Base-by-base conservation (phyloP, 1,140 invertebrate genomes). In the Cyrtorhinus lividipennis region DNA sequence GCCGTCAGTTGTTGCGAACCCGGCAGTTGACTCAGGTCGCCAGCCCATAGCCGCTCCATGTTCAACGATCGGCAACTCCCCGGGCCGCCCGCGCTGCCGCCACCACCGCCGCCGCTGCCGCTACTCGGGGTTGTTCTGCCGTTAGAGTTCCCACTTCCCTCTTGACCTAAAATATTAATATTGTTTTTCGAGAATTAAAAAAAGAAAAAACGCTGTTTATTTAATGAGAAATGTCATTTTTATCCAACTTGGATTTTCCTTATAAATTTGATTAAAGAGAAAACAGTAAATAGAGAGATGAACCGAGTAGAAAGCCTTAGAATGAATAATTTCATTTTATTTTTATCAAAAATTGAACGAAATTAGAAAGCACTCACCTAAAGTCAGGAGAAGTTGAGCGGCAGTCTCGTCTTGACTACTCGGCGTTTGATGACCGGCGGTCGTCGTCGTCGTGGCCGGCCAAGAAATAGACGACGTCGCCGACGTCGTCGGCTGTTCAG, bases 41-140 rank as follows among this genome's bases (percentile, higher is more conserved):
- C 88, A 5, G 87, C 88, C 90, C 91, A 93, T 46, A 93, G 74
- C 62, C 88, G 78, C 72, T 93, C 90, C 90, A 93, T 93, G 70
- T 92, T 92, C 38, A 93, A 77, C 2, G 74, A 81, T 61, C 61
- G 18, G 38, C 62, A 27, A 63, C 65, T 24, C 64, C 65, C 46
- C 62, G 66, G 2, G 68, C 48, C 53, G 53, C 61, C 45, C 59
- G 66, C 13, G 65, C 67, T 68, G 65, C 65, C 64, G 66, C 65
- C 62, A 68, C 25, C 65, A 65, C 22, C 57, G 65, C 22, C 57
- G 24, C 26, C 56, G 45, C 62, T 64, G 46, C 61, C 18, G 30
- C 30, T 38, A 5, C 30, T 15, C 59, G 67, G 15, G 65, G 67
- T 69, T 65, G 66, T 65, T 66, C 65, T 63, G 67, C 26, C 65